phyloP scores from a whole-genome alignment of 2,797 vertebrate species.

The Syngnathus acus region DNA sequence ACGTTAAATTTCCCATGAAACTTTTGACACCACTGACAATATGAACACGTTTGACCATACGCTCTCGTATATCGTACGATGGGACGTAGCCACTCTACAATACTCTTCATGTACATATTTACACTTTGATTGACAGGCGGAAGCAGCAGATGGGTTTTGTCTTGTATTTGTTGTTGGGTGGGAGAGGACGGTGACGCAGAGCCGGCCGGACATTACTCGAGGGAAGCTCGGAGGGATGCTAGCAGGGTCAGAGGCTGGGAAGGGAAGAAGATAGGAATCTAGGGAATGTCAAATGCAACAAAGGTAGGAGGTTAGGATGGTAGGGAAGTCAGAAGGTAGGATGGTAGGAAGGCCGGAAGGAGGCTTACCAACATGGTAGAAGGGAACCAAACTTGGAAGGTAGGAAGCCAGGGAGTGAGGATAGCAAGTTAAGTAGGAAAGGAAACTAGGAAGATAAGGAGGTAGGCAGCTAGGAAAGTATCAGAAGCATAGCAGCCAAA shows the following conservation, averaged over 20 bases:
- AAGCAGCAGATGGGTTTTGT: not conserved
- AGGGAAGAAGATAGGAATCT: too few relatives aligned
- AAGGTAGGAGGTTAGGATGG: not conserved
- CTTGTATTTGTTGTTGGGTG: slow-evolving; percentile 10
- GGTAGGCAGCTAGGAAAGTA: slow-evolving; percentile 41
- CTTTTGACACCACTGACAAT: not conserved
- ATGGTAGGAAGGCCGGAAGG: too few relatives aligned
- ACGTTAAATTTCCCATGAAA: not conserved
- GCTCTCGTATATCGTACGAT: not conserved
- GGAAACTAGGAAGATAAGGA: too few relatives aligned
- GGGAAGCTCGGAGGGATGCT: slow-evolving; percentile 17
- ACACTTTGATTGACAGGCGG: not conserved
- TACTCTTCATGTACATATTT: not conserved
- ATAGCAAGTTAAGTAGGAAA: too few relatives aligned
- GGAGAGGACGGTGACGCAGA: slow-evolving; percentile 48
- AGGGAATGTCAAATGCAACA: too few relatives aligned
- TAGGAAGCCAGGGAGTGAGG: too few relatives aligned
- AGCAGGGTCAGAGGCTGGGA: too few relatives aligned
- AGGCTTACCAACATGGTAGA: too few relatives aligned
- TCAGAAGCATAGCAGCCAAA: slow-evolving; percentile 19
- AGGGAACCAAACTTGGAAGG: too few relatives aligned
- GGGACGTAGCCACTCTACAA: too few relatives aligned
- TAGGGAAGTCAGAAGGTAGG: not conserved
- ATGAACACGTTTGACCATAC: not conserved
- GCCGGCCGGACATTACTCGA: slow-evolving; percentile 54